Evolutionary conservation across 2,888 invertebrate species (phyloP), one percentile per base, ranked within the genome.

Genomic region (Epinotia brunnichana): DNA sequence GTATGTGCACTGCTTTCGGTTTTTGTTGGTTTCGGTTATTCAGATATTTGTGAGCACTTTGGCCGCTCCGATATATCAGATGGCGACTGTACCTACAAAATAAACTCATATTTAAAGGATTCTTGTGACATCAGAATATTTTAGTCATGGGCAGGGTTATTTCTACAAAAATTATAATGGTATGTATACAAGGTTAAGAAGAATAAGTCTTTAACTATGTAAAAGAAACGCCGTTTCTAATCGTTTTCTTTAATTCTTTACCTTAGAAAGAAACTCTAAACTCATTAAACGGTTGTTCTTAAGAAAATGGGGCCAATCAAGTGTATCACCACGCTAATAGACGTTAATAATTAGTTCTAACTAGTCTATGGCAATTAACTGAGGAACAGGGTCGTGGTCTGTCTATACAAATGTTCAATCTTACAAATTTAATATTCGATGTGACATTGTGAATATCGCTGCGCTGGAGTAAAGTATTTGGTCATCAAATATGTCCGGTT

Each of bases 281-380:
- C 61, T 64, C 11, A 53, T 39, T 53, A 66, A 54, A 66, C 64
- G 54, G 54, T 66, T 39, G 41, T 66, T 64, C 64, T 64, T 48
- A 19, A 41, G 66, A 56, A 64, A 66, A 56, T 66, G 24, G 53
- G 54, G 39, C n/a, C 41, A 54, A 66, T 66, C 39, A 56, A 66
- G 66, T 66, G 66, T 66, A 41, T 56, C 66, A 56, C 66, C 41
- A 11, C n/a, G 54, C 66, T 66, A 66, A 66, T 66, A 39, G 54
- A 66, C 35, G 54, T 56, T 56, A 66, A 66, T 56, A 66, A 66
- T 66, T 66, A 24, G 54, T 41, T 41, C 41, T 56, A 54, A 66
- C 39, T 41, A 56, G 21, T 21, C 11, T 56, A 54, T 41, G 24
- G 54, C 41, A 24, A 41, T 56, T n/a, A 54, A 56, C 21, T 17